Evolutionary conservation across 2,113 vertebrate genomes (phyloP).

Genomic region (Isurus oxyrinchus): DNA sequence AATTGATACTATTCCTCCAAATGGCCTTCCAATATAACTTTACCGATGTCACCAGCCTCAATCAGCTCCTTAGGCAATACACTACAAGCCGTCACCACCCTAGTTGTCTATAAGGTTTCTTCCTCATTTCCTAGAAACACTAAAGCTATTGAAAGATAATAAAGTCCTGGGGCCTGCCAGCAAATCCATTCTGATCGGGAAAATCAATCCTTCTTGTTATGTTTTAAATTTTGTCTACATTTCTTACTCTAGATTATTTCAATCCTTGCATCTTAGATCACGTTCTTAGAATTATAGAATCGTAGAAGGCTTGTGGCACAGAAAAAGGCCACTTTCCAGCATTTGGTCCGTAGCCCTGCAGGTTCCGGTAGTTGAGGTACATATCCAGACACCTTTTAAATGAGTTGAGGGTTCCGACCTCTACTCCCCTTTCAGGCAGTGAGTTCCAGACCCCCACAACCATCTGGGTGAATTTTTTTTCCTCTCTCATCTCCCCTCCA

Average conservation of each 20-base stretch:
- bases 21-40: background rate
- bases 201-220: background rate
- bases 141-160: background rate
- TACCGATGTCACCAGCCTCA: background rate
- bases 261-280: background rate
- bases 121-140: background rate
- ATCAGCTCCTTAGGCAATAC: background rate
- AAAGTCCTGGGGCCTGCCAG: background rate
- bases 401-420: too few species aligned
- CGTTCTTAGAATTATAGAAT: too few species aligned
- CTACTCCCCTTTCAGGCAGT: too few species aligned
- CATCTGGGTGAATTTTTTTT: too few species aligned
- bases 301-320: too few species aligned
- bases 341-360: too few species aligned
- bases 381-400: too few species aligned
- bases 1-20: background rate
- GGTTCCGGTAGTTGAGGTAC: too few species aligned
- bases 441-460: too few species aligned
- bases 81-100: background rate
- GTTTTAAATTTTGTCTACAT: too few species aligned
- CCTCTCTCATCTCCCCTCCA: too few species aligned
- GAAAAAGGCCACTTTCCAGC: too few species aligned
- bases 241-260: background rate
- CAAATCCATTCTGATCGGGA: background rate
- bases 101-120: background rate